A percentile compares a stretch with the other conserved stretches of the same genome.
These are phyloP conservation scores for Lymantria dispar DNA, from an alignment of 2,888 invertebrate species.

Conservation along the genomic window DNA sequence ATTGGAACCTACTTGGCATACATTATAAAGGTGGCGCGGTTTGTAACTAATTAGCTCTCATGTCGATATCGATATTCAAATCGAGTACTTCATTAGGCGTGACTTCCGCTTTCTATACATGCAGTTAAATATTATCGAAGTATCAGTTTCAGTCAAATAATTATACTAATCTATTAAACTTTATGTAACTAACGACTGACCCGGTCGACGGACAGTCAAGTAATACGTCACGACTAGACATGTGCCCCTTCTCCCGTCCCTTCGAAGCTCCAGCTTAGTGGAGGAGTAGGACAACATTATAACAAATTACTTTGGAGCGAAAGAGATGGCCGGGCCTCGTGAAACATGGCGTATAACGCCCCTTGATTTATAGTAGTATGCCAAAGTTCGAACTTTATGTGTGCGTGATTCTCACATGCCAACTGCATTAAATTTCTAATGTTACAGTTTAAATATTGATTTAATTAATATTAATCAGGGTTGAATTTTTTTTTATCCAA, in stretches of 20 bases:
- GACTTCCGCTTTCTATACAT: slow-evolving; percentile 36
- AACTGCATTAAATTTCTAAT: slow-evolving; percentile 33
- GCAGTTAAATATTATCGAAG: slow-evolving; percentile 9
- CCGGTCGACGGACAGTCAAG: slow-evolving; percentile 69
- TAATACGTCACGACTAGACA: slow-evolving; percentile 82
- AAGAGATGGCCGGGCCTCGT: slow-evolving; percentile 67
- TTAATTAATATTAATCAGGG: too few species aligned
- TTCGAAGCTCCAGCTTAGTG: slow-evolving; percentile 63
- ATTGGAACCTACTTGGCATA: slow-evolving; percentile 76
- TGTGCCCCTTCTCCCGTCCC: slow-evolving; percentile 66
- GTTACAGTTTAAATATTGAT: not conserved
- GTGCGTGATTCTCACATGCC: slow-evolving; percentile 59
- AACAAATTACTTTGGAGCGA: slow-evolving; percentile 56
- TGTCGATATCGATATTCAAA: slow-evolving; percentile 70
- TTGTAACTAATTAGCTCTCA: slow-evolving; percentile 71
- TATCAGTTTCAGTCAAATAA: slow-evolving; percentile 15
- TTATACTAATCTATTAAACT: slow-evolving; percentile 41
- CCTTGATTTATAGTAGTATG: slow-evolving; percentile 81
- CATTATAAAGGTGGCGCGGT: slow-evolving; percentile 65
- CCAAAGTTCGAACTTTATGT: slow-evolving; percentile 79
- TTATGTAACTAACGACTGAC: slow-evolving; percentile 45
- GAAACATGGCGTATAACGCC: slow-evolving; percentile 84
- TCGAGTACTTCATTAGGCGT: slow-evolving; percentile 62
- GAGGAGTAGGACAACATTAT: slow-evolving; percentile 63
- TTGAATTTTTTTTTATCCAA: too few species aligned